phyloP scores from a whole-genome alignment of 2,888 invertebrate species.

The Meteorus cinctellus region DNA sequence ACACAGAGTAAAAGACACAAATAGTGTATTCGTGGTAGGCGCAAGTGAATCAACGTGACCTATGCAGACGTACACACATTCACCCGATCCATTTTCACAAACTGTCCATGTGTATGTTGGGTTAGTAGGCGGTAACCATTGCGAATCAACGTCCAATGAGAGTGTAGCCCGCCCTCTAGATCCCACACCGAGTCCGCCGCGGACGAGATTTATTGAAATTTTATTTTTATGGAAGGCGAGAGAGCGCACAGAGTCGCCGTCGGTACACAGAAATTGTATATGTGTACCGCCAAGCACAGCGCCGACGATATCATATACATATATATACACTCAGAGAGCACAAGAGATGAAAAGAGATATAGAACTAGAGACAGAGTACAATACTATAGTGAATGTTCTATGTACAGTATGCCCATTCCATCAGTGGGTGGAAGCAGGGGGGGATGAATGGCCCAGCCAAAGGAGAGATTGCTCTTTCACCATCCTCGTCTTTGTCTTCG shows the following conservation, averaged over 20 bases:
- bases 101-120: constrained; percentile 48
- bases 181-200: constrained; percentile 63
- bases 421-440: constrained; percentile 49
- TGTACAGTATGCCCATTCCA: constrained; percentile 46
- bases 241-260: constrained; percentile 45
- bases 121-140: constrained; percentile 67
- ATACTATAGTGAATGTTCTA: not conserved
- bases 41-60: constrained; percentile 20
- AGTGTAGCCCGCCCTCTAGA: constrained; percentile 64
- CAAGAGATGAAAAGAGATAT: not conserved
- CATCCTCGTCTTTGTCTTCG: constrained; percentile 42
- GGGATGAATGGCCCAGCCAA: constrained; percentile 47
- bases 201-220: constrained; percentile 73
- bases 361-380: not conserved
- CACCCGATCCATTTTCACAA: not conserved
- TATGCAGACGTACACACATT: not conserved
- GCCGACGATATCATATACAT: too few relatives aligned
- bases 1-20: constrained; percentile 18
- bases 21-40: not conserved
- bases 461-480: constrained; percentile 56
- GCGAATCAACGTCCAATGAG: constrained; percentile 64
- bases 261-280: constrained; percentile 21
- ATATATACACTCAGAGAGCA: not conserved
- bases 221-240: constrained; percentile 73
- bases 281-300: not conserved